Evolutionary conservation across 2,888 invertebrate genomes (phyloP).

Genomic region (Ypsolopha sequella): DNA sequence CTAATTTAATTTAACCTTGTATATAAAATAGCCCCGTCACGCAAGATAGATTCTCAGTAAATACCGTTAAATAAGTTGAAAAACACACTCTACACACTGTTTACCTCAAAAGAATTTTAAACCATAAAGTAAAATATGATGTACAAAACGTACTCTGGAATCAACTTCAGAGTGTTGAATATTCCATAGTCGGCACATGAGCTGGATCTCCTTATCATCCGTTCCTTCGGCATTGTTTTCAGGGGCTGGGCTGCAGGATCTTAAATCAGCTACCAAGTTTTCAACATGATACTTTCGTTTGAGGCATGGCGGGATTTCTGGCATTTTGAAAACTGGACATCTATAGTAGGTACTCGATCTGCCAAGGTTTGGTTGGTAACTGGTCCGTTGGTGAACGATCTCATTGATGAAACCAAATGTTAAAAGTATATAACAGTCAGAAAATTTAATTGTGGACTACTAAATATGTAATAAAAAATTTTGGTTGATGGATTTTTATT

Average conservation of each 20-base stretch:
- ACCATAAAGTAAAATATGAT: not conserved
- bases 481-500: not conserved
- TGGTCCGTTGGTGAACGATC: not conserved
- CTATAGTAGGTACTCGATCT: no score
- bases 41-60: no score
- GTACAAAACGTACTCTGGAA: not conserved
- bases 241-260: not conserved
- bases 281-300: slow-evolving; percentile 39
- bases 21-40: no score
- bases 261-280: slow-evolving; percentile 34
- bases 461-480: not conserved
- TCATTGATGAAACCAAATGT: not conserved
- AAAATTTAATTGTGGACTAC: not conserved
- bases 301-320: slow-evolving; percentile 37
- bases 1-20: no score
- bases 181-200: slow-evolving; percentile 55
- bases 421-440: not conserved
- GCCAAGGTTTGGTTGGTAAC: not conserved
- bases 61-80: no score
- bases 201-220: slow-evolving; percentile 21
- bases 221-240: not conserved
- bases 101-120: no score
- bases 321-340: slow-evolving; percentile 20
- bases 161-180: slow-evolving; percentile 15
- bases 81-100: no score